Conservation (phyloP, 2,888 invertebrate species). For the Zootermopsis nevadensis region DNA sequence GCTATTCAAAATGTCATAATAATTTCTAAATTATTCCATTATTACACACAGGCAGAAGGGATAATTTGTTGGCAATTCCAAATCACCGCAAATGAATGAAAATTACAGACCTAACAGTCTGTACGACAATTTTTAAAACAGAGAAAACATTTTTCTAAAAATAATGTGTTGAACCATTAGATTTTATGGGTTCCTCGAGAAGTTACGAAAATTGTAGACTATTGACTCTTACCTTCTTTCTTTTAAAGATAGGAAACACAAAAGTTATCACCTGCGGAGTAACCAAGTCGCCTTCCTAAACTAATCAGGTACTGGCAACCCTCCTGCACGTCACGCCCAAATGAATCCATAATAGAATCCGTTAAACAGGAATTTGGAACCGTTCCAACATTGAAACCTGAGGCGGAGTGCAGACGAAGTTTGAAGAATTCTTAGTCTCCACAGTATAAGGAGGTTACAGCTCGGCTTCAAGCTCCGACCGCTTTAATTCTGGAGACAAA, state of each 20-base stretch:
- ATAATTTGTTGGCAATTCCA: slow-evolving; percentile 24
- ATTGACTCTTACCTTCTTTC: not conserved
- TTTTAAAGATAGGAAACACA: not conserved
- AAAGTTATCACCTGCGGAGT: not conserved
- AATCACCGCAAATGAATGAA: slow-evolving; percentile 43
- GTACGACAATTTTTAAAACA: not conserved
- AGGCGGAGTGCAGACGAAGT: no score
- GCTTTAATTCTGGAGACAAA: no score
- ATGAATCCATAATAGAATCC: no score
- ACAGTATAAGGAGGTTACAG: no score
- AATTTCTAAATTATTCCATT: not conserved
- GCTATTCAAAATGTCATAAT: not conserved
- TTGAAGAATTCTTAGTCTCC: no score
- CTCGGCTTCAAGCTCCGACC: no score
- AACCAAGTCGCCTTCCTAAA: not conserved
- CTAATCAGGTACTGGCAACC: not conserved
- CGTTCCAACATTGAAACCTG: no score
- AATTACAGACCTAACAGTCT: slow-evolving; percentile 36
- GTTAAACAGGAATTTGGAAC: no score
- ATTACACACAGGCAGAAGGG: not conserved
- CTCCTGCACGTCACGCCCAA: not conserved
- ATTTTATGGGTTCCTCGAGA: not conserved
- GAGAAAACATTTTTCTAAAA: not conserved
- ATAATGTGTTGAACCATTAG: slow-evolving; percentile 15
- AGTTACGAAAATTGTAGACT: no score